Evolutionary conservation across 2,888 invertebrate species (phyloP).

Genomic region (Dendrolimus pini): DNA sequence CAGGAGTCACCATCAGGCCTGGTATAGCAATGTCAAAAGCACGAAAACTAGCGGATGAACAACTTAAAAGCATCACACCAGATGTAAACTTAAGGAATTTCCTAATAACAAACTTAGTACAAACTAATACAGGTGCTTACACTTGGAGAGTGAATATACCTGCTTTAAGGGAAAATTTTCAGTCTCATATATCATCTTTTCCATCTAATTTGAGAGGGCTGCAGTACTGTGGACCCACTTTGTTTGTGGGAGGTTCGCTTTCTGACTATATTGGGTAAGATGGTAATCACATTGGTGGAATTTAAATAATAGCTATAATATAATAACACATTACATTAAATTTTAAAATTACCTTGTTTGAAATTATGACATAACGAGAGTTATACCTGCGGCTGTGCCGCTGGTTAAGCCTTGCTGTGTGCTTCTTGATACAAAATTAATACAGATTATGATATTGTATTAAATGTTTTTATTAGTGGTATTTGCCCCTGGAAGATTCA

Average conservation of each 20-base stretch:
- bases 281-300: not conserved
- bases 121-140: slow-evolving; percentile 77
- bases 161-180: slow-evolving; percentile 81
- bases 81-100: slow-evolving; percentile 83
- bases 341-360: no score
- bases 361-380: not conserved
- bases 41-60: slow-evolving; percentile 78
- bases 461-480: no score
- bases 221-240: slow-evolving; percentile 81
- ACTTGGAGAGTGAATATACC: slow-evolving; percentile 90
- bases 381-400: not conserved
- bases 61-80: slow-evolving; percentile 75
- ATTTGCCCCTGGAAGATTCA: no score
- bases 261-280: slow-evolving; percentile 87
- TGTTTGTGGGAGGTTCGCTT: slow-evolving; percentile 90
- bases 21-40: slow-evolving; percentile 82
- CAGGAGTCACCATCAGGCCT: slow-evolving; percentile 74
- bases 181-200: slow-evolving; percentile 79
- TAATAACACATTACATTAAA: no score
- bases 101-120: slow-evolving; percentile 90
- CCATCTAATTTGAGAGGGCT: slow-evolving; percentile 70
- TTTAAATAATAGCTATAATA: not conserved
- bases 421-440: no score
- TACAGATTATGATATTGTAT: no score
- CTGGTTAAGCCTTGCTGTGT: no score